Base-by-base conservation (phyloP, 2,888 invertebrate species). In the Drosophila cracens region DNA sequence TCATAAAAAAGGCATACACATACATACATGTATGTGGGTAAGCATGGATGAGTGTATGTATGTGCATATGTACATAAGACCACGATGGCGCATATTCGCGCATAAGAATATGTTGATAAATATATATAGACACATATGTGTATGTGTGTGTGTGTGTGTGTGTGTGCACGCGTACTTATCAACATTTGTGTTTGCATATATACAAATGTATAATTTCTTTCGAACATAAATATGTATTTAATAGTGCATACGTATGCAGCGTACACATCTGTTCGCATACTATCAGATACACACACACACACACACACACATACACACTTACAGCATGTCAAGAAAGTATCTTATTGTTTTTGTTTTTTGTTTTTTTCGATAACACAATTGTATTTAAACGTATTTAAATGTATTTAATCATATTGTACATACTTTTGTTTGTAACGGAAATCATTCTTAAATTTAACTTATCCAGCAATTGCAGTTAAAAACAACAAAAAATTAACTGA, bases 1-100 rank as follows among this genome's bases (percentile, higher is more conserved):
- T 81, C 75, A 81, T 81, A 81, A 81, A 79, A 75, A 78, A 48
- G 29, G 29, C 46, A 27, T 56, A 65, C 62, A 66, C 74, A 64
- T 46, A 46, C 36, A 33, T 10, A 33, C 31, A 33, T 68, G 40
- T 70, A 53, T 43, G 57, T 38, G n/a, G 7, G 18, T 59, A n/a
- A 25, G 16, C 16, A 25, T 48, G 16, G 13, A 7, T 21, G 21
- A 4, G 8, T 60, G 40, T 68, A 16, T 60, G 40, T 68, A 38
- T 48, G 16, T 38, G 16, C 43, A 60, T 33, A 40, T 33, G 21
- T 49, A 76, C 63, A 74, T 65, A 54, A 69, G 46, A 67, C 63
- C 46, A 43, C 31, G 70, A 67, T 52, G 67, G 62, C 64, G 65
- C 61, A 69, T 69, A 74, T 66, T 65, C 76, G 66, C 70, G 56